These are phyloP conservation scores for Sphaerophoria rueppellii DNA, from an alignment of 2,888 invertebrate genomes.

Conservation along the genomic window DNA sequence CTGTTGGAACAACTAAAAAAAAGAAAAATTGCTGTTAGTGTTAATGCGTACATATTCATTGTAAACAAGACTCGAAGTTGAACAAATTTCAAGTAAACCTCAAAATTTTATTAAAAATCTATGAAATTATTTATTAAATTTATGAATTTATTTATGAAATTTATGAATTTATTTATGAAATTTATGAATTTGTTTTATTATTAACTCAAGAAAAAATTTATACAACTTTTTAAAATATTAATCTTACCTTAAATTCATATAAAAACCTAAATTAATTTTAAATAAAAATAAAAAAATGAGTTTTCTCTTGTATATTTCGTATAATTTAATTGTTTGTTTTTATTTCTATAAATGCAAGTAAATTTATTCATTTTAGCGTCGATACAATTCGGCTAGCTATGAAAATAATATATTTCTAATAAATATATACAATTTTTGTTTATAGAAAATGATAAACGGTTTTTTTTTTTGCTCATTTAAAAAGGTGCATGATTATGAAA, in stretches of 20 bases:
- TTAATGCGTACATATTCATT: too few relatives aligned
- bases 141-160: too few relatives aligned
- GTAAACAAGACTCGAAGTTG: too few relatives aligned
- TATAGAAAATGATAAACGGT: slow-evolving; percentile 28
- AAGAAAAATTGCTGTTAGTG: slow-evolving; percentile 35
- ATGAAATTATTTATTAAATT: too few relatives aligned
- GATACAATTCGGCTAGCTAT: slow-evolving; percentile 40
- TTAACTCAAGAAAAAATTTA: too few relatives aligned
- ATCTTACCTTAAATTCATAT: neutral
- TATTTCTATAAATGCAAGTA: slow-evolving; percentile 41
- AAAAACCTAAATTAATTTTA: neutral
- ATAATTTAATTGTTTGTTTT: slow-evolving; percentile 47
- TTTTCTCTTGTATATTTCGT: neutral
- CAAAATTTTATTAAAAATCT: too few relatives aligned
- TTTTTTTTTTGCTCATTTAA: slow-evolving; percentile 67
- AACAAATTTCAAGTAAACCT: neutral
- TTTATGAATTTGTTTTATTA: too few relatives aligned
- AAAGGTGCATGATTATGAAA: slow-evolving; percentile 82
- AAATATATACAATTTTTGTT: slow-evolving; percentile 12
- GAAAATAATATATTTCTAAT: slow-evolving; percentile 28
- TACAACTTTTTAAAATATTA: too few relatives aligned
- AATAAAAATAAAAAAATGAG: slow-evolving; percentile 15
- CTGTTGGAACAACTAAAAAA: slow-evolving; percentile 24
- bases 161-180: too few relatives aligned
- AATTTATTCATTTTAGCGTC: slow-evolving; percentile 29